Evolutionary conservation across 2,797 vertebrate species (phyloP), one percentile per base, ranked within the genome.

Genomic region (Hemibagrus guttatus): DNA sequence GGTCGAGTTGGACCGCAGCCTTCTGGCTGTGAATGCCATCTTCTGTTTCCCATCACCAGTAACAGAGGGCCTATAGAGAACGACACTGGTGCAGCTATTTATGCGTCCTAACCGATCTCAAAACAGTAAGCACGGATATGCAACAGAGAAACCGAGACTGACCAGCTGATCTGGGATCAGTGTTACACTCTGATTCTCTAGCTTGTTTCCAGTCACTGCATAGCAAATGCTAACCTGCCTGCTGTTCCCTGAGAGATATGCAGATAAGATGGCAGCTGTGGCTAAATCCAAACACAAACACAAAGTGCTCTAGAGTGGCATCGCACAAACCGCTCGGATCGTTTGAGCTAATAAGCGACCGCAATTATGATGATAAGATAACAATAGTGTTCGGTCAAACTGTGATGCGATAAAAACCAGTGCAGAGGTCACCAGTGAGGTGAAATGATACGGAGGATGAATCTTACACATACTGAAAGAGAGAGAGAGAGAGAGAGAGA

Each of bases 211-310:
- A 12, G 81, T 66, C 17, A 52, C 46, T 71, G 82, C 49, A 84
- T n/a, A 56, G 49, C 23, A 58, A 39, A 75, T 49, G 56, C 28
- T 31, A 35, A 63, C 58, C 69, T 84, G 71, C 35, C 83, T 74
- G 52, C 56, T 61, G 69, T 84, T 61, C 56, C 69, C 87, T 84
- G 83, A 66, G 39, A 64, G 54, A 61, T 54, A 78, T 79, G 71
- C 56, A 87, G 81, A 54, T 83, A 66, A 68, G 21, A 23, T 58
- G 68, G 59, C 52, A 66, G 64, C 58, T 42, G 74, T n/a, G 89
- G 76, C 23, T 39, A 49, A 35, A 61, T 42, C n/a, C 61, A 46
- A 64, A 88, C 92, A 89, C 86, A 91, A 81, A 81, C 39, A 81
- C n/a, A n/a, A n/a, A 39, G 5, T 26, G 31, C 0, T 9, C 7